Percentiles rank a stretch among this genome's conserved stretches.
Conservation (phyloP, 2,888 invertebrate species). For the Antitype chi region DNA sequence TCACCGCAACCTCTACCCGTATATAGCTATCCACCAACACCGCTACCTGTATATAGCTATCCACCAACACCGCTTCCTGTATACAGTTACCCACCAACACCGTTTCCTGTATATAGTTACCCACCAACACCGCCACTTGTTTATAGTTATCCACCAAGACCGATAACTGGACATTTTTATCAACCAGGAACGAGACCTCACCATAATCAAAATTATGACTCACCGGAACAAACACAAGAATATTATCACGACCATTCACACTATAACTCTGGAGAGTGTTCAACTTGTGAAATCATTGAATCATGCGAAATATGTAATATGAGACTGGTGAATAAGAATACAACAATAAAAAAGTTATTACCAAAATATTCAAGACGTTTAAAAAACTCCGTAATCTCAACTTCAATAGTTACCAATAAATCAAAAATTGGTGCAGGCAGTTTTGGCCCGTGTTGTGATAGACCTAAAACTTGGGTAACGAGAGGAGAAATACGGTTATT, state of each 20-base stretch:
- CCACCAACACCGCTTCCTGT: no score
- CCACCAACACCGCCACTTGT: neutral
- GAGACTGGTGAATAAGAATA: neutral
- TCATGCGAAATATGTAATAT: conserved; percentile 22
- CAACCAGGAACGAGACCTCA: neutral
- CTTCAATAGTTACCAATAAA: neutral
- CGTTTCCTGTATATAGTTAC: neutral
- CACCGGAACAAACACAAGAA: neutral
- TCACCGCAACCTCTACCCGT: neutral
- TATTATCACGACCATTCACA: neutral
- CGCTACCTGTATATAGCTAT: neutral
- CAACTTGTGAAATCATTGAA: conserved; percentile 18
- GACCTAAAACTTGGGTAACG: conserved; percentile 54
- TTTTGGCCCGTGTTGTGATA: conserved; percentile 45
- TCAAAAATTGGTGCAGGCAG: conserved; percentile 1
- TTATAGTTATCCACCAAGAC: neutral
- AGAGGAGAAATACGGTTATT: conserved; percentile 8
- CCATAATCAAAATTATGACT: neutral
- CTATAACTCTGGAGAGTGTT: conserved; percentile 9
- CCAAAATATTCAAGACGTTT: conserved; percentile 30
- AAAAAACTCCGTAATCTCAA: neutral
- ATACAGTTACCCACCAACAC: neutral
- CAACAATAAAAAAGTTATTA: conserved; percentile 15
- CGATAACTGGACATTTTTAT: neutral
- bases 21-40: neutral